These are phyloP conservation scores for Solenopsis fugax DNA, from an alignment of 1,140 invertebrate genomes.

Conservation along the genomic window DNA sequence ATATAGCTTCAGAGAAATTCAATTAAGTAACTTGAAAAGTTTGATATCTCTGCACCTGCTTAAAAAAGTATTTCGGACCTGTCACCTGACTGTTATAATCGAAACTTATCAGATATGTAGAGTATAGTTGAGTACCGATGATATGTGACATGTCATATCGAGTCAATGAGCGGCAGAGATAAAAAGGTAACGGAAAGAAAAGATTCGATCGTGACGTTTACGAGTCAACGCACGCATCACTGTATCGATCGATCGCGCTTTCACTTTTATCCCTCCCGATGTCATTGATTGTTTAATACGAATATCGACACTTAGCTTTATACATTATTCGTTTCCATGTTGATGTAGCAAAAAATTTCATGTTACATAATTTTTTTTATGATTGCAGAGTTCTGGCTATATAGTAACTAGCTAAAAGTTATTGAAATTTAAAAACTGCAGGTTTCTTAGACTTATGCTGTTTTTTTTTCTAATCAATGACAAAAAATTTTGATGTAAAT, in stretches of 20 bases:
- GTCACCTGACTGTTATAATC: slow-evolving; percentile 57
- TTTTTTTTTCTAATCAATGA: too few species aligned
- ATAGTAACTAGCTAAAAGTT: too few species aligned
- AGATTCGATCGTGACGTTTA: slow-evolving; percentile 69
- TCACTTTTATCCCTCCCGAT: slow-evolving; percentile 69
- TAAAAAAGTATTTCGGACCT: slow-evolving; percentile 35
- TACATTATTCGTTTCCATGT: neutral
- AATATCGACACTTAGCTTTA: neutral
- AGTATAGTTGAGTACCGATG: slow-evolving; percentile 46
- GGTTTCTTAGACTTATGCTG: too few species aligned
- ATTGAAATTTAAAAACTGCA: too few species aligned
- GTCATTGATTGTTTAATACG: slow-evolving; percentile 45
- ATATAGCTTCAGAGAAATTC: neutral
- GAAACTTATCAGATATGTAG: slow-evolving; percentile 66
- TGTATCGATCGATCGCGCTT: slow-evolving; percentile 70
- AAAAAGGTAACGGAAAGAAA: slow-evolving; percentile 66
- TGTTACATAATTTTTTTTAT: too few species aligned
- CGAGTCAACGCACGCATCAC: slow-evolving; percentile 67
- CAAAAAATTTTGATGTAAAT: too few species aligned
- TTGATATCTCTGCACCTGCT: neutral
- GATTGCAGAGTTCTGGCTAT: too few species aligned
- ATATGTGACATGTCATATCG: slow-evolving; percentile 58
- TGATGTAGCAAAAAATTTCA: neutral
- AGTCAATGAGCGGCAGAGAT: slow-evolving; percentile 64
- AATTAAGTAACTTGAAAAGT: neutral